A percentile compares a stretch with the other conserved stretches of the same genome.
Evolutionary conservation across 2,888 invertebrate genomes (phyloP).

Genomic region (Nycteola revayana): DNA sequence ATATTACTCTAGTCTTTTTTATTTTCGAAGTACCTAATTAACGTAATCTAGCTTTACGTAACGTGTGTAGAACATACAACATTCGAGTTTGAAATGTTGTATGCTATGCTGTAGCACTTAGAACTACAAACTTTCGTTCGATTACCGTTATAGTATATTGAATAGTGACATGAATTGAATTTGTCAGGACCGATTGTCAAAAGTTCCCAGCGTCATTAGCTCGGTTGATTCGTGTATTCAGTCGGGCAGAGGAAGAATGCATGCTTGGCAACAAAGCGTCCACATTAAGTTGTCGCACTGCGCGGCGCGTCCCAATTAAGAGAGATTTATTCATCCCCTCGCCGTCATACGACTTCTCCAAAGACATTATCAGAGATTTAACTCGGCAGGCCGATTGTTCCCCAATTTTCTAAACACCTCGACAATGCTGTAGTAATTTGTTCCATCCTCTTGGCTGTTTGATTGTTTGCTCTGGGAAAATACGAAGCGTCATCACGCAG

Average conservation of each 20-base stretch:
- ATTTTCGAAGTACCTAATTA: no score
- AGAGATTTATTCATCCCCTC: conserved; percentile 73
- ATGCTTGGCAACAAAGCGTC: conserved; percentile 61
- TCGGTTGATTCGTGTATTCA: conserved; percentile 62
- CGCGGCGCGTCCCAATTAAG: conserved; percentile 72
- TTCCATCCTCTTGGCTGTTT: conserved; percentile 66
- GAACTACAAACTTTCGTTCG: conserved; percentile 28
- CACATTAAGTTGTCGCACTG: conserved; percentile 72
- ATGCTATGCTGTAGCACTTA: no score
- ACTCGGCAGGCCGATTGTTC: conserved; percentile 72
- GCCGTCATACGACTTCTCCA: conserved; percentile 59
- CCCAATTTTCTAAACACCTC: conserved; percentile 76
- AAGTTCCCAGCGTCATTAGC: conserved; percentile 62
- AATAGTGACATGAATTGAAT: conserved; percentile 37
- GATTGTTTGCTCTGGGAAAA: conserved; percentile 68
- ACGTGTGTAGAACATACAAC: no score
- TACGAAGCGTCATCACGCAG: conserved; percentile 55
- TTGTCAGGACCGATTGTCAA: conserved; percentile 48
- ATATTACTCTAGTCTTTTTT: no score
- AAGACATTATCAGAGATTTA: conserved; percentile 75
- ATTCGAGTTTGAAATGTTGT: no score
- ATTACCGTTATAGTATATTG: conserved; percentile 30
- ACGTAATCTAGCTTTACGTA: no score
- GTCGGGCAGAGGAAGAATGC: conserved; percentile 56
- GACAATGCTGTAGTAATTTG: conserved; percentile 73